A percentile compares a stretch with the other conserved stretches of the same genome.
These are phyloP conservation scores for Micromussa lordhowensis DNA, from an alignment of 92 coral and sea anemone genomes.

Conservation along the genomic window DNA sequence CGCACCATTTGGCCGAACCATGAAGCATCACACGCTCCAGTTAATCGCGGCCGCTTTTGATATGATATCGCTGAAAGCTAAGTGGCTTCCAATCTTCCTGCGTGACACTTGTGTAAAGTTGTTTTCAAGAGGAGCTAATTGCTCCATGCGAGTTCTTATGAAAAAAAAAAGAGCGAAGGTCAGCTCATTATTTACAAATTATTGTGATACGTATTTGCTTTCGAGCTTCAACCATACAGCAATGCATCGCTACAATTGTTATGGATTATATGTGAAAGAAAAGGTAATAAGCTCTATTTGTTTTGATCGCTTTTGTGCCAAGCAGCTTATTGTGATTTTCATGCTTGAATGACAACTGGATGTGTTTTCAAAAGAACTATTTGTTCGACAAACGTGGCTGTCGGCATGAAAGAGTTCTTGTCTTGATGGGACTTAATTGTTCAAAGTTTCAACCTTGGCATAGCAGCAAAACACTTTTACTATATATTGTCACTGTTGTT, in stretches of 20 bases:
- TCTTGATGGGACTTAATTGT: not conserved
- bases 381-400: slow-evolving; percentile 7
- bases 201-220: slow-evolving; percentile 23
- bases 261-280: slow-evolving; percentile 6
- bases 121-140: slow-evolving; percentile 40
- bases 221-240: not conserved
- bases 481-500: not conserved
- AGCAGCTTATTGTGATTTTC: slow-evolving; percentile 23
- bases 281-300: slow-evolving; percentile 20
- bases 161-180: slow-evolving; percentile 8
- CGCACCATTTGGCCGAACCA: slow-evolving; percentile 20
- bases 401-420: not conserved
- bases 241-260: slow-evolving; percentile 20
- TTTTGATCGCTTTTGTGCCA: slow-evolving; percentile 28
- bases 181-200: slow-evolving; percentile 27
- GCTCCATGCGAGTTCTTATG: slow-evolving; percentile 1
- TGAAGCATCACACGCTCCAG: slow-evolving; percentile 40
- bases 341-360: slow-evolving; percentile 20
- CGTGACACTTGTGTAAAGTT: slow-evolving; percentile 4
- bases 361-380: slow-evolving; percentile 5
- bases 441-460: not conserved
- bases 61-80: slow-evolving; percentile 7
- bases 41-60: slow-evolving; percentile 40
- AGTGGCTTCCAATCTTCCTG: slow-evolving; percentile 15
- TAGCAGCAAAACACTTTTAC: not conserved